A percentile compares a stretch with the other conserved stretches of the same genome.
Evolutionary conservation across 2,888 invertebrate species (phyloP).

Genomic region (Diploptera punctata): DNA sequence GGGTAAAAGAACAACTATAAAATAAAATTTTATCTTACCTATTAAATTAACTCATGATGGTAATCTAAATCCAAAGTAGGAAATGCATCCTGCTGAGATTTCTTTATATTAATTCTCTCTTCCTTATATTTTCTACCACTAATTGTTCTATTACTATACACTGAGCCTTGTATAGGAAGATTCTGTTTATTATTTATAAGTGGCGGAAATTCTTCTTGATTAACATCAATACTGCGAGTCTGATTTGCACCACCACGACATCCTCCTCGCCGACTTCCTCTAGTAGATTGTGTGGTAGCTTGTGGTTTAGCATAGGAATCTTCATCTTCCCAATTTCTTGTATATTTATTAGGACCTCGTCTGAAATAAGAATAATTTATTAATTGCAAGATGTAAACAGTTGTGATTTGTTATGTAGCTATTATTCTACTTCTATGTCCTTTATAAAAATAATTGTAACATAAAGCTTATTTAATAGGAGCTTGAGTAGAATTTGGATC

Average conservation of each 20-base stretch:
- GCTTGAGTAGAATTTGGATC: too few relatives aligned
- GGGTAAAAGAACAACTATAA: too few relatives aligned
- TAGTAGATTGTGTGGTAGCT: conserved; percentile 47
- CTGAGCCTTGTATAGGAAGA: conserved; percentile 9
- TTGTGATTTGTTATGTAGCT: too few relatives aligned
- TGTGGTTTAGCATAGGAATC: conserved; percentile 78
- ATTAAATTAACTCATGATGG: not conserved
- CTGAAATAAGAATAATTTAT: too few relatives aligned
- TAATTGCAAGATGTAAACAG: too few relatives aligned
- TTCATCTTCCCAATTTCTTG: conserved; percentile 92
- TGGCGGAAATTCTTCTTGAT: conserved; percentile 48
- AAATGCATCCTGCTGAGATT: conserved; percentile 15
- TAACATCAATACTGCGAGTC: not conserved
- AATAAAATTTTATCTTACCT: not conserved
- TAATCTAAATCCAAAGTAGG: conserved; percentile 18
- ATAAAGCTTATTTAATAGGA: too few relatives aligned
- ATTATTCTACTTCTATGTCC: too few relatives aligned
- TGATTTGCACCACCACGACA: conserved; percentile 21
- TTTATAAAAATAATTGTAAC: too few relatives aligned
- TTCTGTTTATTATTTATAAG: conserved; percentile 7
- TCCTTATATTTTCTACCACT: conserved; percentile 14
- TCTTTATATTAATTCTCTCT: not conserved
- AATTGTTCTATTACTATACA: conserved; percentile 29
- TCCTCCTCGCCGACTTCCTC: conserved; percentile 48
- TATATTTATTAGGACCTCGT: conserved; percentile 91